Evolutionary conservation across 2,113 vertebrate genomes (phyloP), one percentile per base, ranked within the genome.

Genomic region (Apaloderma vittatum): DNA sequence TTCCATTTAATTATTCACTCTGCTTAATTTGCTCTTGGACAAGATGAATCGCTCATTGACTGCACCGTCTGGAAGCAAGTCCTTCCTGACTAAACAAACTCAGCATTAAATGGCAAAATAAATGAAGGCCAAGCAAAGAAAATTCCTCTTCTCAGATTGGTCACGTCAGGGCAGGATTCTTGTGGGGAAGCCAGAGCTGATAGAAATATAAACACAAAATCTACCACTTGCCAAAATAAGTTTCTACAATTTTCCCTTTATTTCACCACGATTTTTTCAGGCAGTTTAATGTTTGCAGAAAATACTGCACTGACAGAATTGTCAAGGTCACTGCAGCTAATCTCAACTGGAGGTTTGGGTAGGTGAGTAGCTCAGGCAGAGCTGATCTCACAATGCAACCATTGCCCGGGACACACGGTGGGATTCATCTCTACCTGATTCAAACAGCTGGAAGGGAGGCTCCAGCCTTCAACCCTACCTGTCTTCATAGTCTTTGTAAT

Each of bases 1-100:
- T 95, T 86, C 92, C 78, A 95, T 96, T 96, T 95, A 97, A 97
- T 97, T 96, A 97, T 95, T 97, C 95, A 89, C 90, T 95, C 90
- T 92, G 80, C 80, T 96, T 97, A 97, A 97, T 97, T 97, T 97
- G 96, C 74, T 94, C 66, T 78, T 94, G 87, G 96, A 94, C 84
- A 96, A 96, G 95, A 97, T 94, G 93, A 95, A 97, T 97, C 49
- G 73, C 71, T 91, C 96, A 96, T 88, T 93, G 96, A 97, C 81
- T 73, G 79, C 9, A 1, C 34, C 66, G 92, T 84, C 93, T 96
- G 94, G 90, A 95, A 94, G 55, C 93, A 82, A 89, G 94, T 92
- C 93, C 75, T 97, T 90, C 88, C 93, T 93, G 95, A n/a, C 96
- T 95, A 70, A 96, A 97, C 86, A 97, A 90, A 79, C 83, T 95